phyloP scores from a whole-genome alignment of 2,113 vertebrate species.

The Petromus typicus region DNA sequence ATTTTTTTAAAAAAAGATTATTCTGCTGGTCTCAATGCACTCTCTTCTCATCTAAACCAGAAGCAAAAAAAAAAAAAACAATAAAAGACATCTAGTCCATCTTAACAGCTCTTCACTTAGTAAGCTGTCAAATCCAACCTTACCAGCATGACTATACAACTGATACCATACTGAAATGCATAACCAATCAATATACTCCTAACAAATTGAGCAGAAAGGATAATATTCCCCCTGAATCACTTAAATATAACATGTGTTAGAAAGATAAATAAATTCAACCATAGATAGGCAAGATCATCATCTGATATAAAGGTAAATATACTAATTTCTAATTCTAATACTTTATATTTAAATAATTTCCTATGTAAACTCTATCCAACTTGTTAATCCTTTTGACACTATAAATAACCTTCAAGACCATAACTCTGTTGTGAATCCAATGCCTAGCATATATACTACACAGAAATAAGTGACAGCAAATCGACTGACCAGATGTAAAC shows the following conservation, averaged over 20 bases:
- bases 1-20: too few species aligned
- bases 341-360: conserved; percentile 38
- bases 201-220: conserved; percentile 31
- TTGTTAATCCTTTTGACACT: conserved; percentile 51
- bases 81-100: conserved; percentile 41
- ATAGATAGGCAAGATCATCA: not conserved
- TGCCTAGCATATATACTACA: conserved; percentile 28
- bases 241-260: conserved; percentile 36
- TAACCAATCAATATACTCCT: conserved; percentile 41
- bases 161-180: not conserved
- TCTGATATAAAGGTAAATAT: conserved; percentile 43
- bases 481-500: conserved; percentile 53
- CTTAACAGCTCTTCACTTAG: conserved; percentile 38
- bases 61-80: conserved; percentile 51
- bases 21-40: not conserved
- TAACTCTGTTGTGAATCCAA: conserved; percentile 44
- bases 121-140: conserved; percentile 16
- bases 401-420: conserved; percentile 36
- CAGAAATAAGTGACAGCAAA: conserved; percentile 55
- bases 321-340: conserved; percentile 53
- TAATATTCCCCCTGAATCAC: conserved; percentile 26
- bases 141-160: not conserved
- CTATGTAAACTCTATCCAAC: not conserved
- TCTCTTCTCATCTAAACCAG: not conserved
- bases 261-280: conserved; percentile 38